phyloP scores from a whole-genome alignment of 2,113 vertebrate genomes.

The Sinocyclocheilus anshuiensis region DNA sequence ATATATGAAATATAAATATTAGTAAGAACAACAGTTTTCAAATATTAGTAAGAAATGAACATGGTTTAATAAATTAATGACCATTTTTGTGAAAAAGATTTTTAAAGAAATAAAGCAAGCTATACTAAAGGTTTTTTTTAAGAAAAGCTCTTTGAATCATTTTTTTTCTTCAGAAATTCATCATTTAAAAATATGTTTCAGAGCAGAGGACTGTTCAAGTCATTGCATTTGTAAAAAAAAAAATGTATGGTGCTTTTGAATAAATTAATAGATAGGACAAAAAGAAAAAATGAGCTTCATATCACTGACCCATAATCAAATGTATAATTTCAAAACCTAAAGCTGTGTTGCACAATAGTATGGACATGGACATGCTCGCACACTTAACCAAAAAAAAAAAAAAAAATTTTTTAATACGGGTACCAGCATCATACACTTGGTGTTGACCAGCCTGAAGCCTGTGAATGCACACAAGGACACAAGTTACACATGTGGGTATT shows the following conservation, averaged over 20 bases:
- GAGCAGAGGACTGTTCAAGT: background rate
- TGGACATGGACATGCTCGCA: background rate
- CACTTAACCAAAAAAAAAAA: background rate
- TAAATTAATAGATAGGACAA: too few relatives aligned
- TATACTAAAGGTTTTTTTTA: too few relatives aligned
- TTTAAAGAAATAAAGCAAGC: background rate
- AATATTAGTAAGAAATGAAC: too few relatives aligned
- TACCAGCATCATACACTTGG: constrained; percentile 99
- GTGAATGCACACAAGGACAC: constrained; percentile 47
- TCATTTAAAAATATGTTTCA: background rate
- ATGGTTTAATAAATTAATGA: background rate
- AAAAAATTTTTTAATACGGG: constrained; percentile 78
- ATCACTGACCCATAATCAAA: background rate
- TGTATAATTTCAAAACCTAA: constrained; percentile 24
- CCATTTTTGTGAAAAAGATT: background rate
- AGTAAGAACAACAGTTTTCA: too few relatives aligned
- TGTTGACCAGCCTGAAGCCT: constrained; percentile 98
- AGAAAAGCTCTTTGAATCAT: background rate
- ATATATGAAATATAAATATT: too few relatives aligned
- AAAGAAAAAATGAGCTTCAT: background rate
- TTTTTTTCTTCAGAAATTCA: background rate
- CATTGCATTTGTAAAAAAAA: background rate
- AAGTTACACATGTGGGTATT: background rate
- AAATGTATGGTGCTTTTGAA: background rate
- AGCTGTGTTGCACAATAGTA: background rate